Evolutionary conservation across 37 sponge, comb jelly and placozoan genomes (phyloP).

Genomic region (Geodia barretti): DNA sequence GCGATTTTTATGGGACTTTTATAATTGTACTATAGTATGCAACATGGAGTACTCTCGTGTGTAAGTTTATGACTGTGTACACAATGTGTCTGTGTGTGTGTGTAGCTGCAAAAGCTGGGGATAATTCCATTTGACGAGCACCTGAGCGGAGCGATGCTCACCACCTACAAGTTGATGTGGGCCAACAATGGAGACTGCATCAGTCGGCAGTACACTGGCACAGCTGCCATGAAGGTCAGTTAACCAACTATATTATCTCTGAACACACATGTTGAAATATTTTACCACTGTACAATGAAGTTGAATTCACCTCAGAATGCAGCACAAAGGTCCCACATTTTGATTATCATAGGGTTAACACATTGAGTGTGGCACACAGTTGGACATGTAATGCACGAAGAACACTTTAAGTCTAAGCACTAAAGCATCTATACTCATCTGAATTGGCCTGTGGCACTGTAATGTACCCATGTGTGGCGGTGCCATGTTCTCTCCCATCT

Average conservation of each 20-base stretch:
- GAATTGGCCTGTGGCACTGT: too few relatives aligned
- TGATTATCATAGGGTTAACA: too few relatives aligned
- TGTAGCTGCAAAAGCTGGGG: constrained; percentile 82
- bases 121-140: constrained; percentile 73
- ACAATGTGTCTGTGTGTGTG: background rate
- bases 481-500: too few relatives aligned
- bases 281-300: too few relatives aligned
- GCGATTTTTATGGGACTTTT: too few relatives aligned
- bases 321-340: too few relatives aligned
- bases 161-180: constrained; percentile 85
- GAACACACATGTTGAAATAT: too few relatives aligned
- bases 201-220: constrained; percentile 98
- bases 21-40: background rate
- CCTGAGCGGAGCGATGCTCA: constrained; percentile 47
- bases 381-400: background rate
- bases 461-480: too few relatives aligned
- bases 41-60: background rate
- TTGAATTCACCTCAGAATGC: too few relatives aligned
- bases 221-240: constrained; percentile 91
- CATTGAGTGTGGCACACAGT: too few relatives aligned
- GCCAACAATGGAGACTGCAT: constrained; percentile 98
- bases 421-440: too few relatives aligned
- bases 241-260: background rate
- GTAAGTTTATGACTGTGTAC: background rate
- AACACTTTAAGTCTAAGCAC: too few relatives aligned